Percentiles rank a stretch among this genome's conserved stretches.
These are phyloP conservation scores for Platichthys stellatus DNA, from an alignment of 2,113 vertebrate genomes.

Conservation along the genomic window DNA sequence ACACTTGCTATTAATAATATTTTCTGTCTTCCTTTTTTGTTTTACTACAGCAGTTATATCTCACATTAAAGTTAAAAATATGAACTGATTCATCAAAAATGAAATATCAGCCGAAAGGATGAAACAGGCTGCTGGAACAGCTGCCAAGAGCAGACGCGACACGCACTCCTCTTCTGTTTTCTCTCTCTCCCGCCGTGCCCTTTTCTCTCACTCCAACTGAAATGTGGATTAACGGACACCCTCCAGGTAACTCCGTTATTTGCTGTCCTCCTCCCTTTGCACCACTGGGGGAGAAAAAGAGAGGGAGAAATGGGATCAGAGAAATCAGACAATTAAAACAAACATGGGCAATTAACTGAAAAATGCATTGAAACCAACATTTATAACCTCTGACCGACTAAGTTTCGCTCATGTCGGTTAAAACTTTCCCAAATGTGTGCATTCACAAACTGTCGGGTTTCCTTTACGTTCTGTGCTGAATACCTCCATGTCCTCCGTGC, in stretches of 20 bases:
- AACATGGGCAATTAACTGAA: not conserved
- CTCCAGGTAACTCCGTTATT: conserved; percentile 77
- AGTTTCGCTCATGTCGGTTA: no score
- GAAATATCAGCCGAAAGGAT: conserved; percentile 60
- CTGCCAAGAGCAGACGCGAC: conserved; percentile 78
- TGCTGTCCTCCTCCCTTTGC: conserved; percentile 74
- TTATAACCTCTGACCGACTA: no score
- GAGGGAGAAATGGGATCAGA: not conserved
- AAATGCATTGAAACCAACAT: no score
- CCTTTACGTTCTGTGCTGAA: no score
- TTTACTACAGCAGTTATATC: conserved; percentile 71
- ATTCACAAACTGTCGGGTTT: no score
- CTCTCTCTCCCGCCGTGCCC: conserved; percentile 46
- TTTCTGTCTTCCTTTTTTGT: conserved; percentile 28
- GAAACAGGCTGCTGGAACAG: conserved; percentile 78
- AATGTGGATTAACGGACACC: conserved; percentile 79
- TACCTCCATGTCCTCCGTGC: no score
- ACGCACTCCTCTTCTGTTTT: conserved; percentile 63
- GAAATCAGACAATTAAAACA: conserved; percentile 8
- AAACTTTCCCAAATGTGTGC: no score
- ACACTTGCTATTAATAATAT: conserved; percentile 60
- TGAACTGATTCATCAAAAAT: conserved; percentile 69
- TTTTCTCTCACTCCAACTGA: conserved; percentile 71
- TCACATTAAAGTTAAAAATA: conserved; percentile 78
- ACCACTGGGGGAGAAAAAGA: conserved; percentile 52